Percentiles rank a stretch among this genome's conserved stretches.
Conservation (phyloP, 2,113 vertebrate species). For the Petrocephalus microphthalmus region DNA sequence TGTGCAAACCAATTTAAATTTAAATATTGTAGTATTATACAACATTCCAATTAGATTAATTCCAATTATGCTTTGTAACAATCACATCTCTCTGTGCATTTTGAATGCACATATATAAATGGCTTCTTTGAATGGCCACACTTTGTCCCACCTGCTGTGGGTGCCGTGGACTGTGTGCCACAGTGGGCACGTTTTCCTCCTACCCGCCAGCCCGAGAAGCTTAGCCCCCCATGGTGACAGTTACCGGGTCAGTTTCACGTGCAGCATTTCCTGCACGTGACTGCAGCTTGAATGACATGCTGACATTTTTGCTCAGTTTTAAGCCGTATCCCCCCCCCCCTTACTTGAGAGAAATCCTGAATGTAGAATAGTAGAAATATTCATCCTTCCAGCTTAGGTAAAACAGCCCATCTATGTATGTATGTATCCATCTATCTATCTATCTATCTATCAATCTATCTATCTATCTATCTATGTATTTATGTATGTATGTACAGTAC, state of each 20-base stretch:
- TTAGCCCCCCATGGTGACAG: neutral
- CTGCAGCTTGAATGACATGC: neutral
- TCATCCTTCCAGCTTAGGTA: neutral
- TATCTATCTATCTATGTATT: too few species aligned
- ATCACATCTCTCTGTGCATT: constrained; percentile 2
- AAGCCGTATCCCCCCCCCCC: neutral
- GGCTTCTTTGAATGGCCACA: neutral
- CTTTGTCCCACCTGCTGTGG: neutral
- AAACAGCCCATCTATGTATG: neutral
- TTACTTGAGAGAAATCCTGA: neutral
- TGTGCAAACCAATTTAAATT: neutral
- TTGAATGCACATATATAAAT: neutral
- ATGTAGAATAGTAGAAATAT: neutral
- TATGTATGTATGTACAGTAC: too few species aligned
- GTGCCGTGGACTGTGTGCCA: neutral
- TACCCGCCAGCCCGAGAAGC: neutral
- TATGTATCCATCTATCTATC: neutral
- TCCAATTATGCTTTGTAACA: neutral
- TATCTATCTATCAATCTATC: too few species aligned
- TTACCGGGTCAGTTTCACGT: neutral
- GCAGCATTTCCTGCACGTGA: neutral
- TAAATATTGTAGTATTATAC: constrained; percentile 7
- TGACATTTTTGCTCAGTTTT: neutral
- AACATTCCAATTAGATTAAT: constrained; percentile 14
- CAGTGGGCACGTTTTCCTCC: neutral